Conservation (phyloP, 92 coral and sea anemone genomes). For the Parazoanthus atlanticus region DNA sequence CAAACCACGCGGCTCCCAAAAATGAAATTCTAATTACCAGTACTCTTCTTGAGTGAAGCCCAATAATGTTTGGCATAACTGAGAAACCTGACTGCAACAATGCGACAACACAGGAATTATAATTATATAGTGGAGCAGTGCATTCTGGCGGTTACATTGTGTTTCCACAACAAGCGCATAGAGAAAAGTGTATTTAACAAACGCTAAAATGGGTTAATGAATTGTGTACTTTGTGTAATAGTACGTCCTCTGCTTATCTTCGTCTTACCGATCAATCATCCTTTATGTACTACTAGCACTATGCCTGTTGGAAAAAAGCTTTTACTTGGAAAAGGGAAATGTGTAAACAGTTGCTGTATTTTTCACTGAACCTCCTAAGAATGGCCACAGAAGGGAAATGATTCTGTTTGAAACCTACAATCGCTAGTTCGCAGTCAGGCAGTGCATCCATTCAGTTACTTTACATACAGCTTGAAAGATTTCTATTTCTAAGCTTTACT, state of each 20-base stretch:
- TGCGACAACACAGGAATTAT: neutral
- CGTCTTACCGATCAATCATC: neutral
- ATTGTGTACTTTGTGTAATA: neutral
- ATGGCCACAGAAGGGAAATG: neutral
- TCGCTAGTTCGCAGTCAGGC: neutral
- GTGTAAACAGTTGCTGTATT: no score
- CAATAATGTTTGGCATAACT: slow-evolving; percentile 14
- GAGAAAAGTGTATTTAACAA: neutral
- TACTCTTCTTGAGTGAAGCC: slow-evolving; percentile 20
- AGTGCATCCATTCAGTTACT: neutral
- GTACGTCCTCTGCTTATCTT: neutral
- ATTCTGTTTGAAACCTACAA: no score
- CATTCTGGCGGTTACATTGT: neutral
- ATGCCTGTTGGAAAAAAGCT: neutral
- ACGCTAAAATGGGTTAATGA: no score
- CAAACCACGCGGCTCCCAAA: neutral
- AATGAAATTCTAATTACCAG: slow-evolving; percentile 1
- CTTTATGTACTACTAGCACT: neutral
- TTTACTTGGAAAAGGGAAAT: neutral
- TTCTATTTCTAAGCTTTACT: neutral
- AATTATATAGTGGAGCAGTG: neutral
- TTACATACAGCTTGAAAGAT: neutral
- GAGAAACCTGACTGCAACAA: slow-evolving; percentile 9
- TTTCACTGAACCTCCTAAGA: neutral
- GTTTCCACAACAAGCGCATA: neutral